Evolutionary conservation across 2,888 invertebrate species (phyloP).

Genomic region (Netelia melanura): DNA sequence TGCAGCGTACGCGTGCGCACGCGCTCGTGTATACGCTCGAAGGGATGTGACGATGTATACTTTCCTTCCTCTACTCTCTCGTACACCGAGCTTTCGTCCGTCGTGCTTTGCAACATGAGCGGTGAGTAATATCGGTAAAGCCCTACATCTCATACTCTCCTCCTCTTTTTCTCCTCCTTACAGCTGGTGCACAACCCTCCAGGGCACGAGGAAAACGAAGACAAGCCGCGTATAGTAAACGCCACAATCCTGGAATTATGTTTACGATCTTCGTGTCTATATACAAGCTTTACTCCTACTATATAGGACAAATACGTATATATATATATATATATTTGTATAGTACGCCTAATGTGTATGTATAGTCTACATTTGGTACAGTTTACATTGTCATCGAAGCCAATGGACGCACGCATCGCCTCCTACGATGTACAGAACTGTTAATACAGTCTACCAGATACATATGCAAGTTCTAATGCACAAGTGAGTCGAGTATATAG

Average conservation of each 20-base stretch:
- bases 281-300: not conserved
- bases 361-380: conserved; percentile 38
- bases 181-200: conserved; percentile 31
- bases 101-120: conserved; percentile 48
- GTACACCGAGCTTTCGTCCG: conserved; percentile 12
- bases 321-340: not conserved
- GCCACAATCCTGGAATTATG: conserved; percentile 61
- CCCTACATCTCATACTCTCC: conserved; percentile 21
- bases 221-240: conserved; percentile 38
- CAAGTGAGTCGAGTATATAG: not conserved
- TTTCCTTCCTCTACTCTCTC: conserved; percentile 36
- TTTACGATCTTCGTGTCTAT: conserved; percentile 59
- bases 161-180: conserved; percentile 12
- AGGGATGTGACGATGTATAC: conserved; percentile 18
- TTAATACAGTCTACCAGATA: conserved; percentile 6
- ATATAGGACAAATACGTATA: conserved; percentile 6
- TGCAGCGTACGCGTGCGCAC: not conserved
- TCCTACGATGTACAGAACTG: conserved; percentile 8
- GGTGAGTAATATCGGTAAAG: conserved; percentile 64
- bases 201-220: conserved; percentile 47
- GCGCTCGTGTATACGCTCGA: too few species aligned
- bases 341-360: not conserved
- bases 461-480: not conserved
- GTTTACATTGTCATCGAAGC: conserved; percentile 58
- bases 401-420: conserved; percentile 21